Conservation (phyloP, 1,140 invertebrate species). For the Linepithema humile region DNA sequence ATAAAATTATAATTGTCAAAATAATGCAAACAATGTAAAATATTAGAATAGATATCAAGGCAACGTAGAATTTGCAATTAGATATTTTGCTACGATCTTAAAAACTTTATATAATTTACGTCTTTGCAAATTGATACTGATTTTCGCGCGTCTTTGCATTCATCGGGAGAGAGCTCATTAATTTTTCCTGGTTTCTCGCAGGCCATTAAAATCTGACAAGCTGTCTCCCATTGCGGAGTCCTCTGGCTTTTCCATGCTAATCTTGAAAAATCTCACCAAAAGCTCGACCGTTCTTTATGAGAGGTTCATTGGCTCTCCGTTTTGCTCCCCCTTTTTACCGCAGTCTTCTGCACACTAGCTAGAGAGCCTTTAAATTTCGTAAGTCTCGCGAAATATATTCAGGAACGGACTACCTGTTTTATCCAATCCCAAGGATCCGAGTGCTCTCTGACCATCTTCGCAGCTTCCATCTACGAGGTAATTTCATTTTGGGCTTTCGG, state of each 20-base stretch:
- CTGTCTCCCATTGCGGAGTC: slow-evolving; percentile 41
- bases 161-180: slow-evolving; percentile 25
- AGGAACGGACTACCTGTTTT: slow-evolving; percentile 41
- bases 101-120: not conserved
- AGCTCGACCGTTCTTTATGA: slow-evolving; percentile 45
- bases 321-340: not conserved
- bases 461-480: slow-evolving; percentile 49
- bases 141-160: not conserved
- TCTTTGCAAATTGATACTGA: not conserved
- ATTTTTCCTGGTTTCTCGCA: slow-evolving; percentile 12
- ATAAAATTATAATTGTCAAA: not conserved
- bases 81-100: not conserved
- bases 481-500: slow-evolving; percentile 60
- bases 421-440: slow-evolving; percentile 56
- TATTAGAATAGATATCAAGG: not conserved
- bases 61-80: not conserved
- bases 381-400: slow-evolving; percentile 66
- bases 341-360: not conserved
- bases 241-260: slow-evolving; percentile 47
- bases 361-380: slow-evolving; percentile 56
- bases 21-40: too few species aligned
- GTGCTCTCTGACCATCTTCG: slow-evolving; percentile 53
- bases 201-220: slow-evolving; percentile 55
- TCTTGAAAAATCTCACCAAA: slow-evolving; percentile 53
- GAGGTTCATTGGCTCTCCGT: slow-evolving; percentile 38